These are phyloP conservation scores for Ctenodactylus gundi DNA, from an alignment of 2,113 vertebrate species.

Conservation along the genomic window DNA sequence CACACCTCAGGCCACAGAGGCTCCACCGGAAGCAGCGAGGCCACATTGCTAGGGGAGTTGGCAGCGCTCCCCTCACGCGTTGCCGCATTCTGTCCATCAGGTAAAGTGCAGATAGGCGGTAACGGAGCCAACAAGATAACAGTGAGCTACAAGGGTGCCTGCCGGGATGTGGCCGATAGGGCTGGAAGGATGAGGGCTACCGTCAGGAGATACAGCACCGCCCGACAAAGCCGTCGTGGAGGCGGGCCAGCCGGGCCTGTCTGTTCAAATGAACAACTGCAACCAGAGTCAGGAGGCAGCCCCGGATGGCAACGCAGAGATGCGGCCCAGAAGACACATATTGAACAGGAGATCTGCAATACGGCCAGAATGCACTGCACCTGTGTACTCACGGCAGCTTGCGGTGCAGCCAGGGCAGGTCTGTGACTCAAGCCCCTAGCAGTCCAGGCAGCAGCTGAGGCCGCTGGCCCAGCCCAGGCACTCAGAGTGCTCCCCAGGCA, in stretches of 20 bases:
- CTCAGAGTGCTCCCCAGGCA: not conserved
- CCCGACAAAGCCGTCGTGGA: not conserved
- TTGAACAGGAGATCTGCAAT: not conserved
- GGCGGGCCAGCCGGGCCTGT: not conserved
- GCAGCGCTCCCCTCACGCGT: accelerated
- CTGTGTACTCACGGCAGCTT: not conserved
- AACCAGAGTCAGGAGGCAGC: not conserved
- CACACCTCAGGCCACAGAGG: accelerated
- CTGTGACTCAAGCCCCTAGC: not conserved
- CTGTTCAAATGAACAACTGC: not conserved
- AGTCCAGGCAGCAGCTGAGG: not conserved
- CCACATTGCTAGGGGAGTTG: accelerated
- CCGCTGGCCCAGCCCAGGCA: accelerated
- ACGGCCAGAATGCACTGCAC: accelerated
- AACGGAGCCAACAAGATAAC: slow-evolving; percentile 36
- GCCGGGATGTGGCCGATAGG: slow-evolving; percentile 25
- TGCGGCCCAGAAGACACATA: not conserved
- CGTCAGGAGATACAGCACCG: not conserved
- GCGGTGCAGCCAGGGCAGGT: accelerated
- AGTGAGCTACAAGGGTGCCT: not conserved
- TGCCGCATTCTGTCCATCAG: not conserved
- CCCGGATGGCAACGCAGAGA: not conserved
- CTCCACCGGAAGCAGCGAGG: not conserved
- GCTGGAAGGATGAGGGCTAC: not conserved
- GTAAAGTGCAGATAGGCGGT: not conserved